Evolutionary conservation across 2,797 vertebrate species (phyloP).

Genomic region (Margarornis squamiger): DNA sequence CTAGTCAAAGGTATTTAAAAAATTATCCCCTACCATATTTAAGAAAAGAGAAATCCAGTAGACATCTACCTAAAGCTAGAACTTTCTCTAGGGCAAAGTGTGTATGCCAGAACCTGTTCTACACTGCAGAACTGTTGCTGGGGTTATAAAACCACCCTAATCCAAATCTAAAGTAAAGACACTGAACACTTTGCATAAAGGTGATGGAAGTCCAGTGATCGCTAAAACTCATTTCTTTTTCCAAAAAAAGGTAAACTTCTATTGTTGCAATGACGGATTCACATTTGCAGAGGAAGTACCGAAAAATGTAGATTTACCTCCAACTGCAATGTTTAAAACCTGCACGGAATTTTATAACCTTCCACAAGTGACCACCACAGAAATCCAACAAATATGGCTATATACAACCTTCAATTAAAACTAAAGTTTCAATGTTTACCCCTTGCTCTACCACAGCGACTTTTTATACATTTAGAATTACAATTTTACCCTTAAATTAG

Average conservation of each 20-base stretch:
- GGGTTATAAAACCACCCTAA: conserved; percentile 40
- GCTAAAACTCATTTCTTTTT: not conserved
- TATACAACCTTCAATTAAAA: conserved; percentile 8
- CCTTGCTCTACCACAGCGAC: conserved; percentile 15
- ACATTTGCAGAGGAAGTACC: not conserved
- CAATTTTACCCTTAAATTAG: not conserved
- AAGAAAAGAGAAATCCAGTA: not conserved
- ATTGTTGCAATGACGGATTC: not conserved
- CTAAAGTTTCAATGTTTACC: conserved; percentile 48
- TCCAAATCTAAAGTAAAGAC: conserved; percentile 7
- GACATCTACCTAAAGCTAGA: conserved; percentile 42
- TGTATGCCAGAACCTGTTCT: conserved; percentile 25
- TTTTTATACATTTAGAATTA: not conserved
- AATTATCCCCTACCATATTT: not conserved
- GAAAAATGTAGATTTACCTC: not conserved
- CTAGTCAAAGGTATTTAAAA: not conserved
- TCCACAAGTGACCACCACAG: not conserved
- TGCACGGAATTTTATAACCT: not conserved
- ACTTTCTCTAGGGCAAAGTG: conserved; percentile 60
- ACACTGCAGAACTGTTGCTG: conserved; percentile 42
- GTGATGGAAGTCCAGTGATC: not conserved
- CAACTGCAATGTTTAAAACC: not conserved
- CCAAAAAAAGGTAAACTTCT: not conserved
- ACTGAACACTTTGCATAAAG: not conserved
- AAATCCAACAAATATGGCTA: conserved; percentile 61